These are phyloP conservation scores for Heliconius nattereri DNA, from an alignment of 1,140 invertebrate genomes.

Conservation along the genomic window DNA sequence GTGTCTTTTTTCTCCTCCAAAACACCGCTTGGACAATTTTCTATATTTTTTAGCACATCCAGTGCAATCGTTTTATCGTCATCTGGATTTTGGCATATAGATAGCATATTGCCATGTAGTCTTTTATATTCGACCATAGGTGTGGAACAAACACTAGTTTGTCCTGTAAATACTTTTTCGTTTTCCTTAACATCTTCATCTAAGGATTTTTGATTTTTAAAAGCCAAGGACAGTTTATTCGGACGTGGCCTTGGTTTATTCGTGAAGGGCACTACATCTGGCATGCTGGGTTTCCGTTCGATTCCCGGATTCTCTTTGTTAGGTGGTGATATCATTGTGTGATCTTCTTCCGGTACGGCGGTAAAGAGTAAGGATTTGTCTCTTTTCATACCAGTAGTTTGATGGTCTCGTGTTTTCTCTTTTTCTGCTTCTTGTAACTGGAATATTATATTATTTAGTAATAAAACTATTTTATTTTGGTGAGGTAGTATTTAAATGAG, in stretches of 20 bases:
- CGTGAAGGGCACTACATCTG: conserved; percentile 77
- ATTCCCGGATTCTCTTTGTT: conserved; percentile 56
- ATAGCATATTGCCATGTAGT: conserved; percentile 86
- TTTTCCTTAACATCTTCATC: conserved; percentile 78
- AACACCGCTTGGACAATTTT: conserved; percentile 55
- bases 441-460: conserved; percentile 17
- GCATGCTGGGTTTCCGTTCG: conserved; percentile 67
- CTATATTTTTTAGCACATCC: conserved; percentile 69
- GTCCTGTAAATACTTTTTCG: conserved; percentile 82
- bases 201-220: conserved; percentile 81
- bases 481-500: no score
- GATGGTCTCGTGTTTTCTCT: conserved; percentile 63
- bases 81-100: conserved; percentile 85
- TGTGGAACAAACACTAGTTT: conserved; percentile 87
- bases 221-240: conserved; percentile 81
- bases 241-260: conserved; percentile 79
- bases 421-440: conserved; percentile 73
- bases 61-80: conserved; percentile 68
- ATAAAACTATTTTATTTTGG: no score
- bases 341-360: conserved; percentile 88
- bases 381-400: conserved; percentile 83
- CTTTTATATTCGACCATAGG: conserved; percentile 88
- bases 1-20: conserved; percentile 69
- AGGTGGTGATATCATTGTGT: conserved; percentile 71
- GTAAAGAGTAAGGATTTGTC: conserved; percentile 90